These are phyloP conservation scores for Poeciliopsis infans DNA, from an alignment of 2,797 vertebrate genomes.

Conservation along the genomic window DNA sequence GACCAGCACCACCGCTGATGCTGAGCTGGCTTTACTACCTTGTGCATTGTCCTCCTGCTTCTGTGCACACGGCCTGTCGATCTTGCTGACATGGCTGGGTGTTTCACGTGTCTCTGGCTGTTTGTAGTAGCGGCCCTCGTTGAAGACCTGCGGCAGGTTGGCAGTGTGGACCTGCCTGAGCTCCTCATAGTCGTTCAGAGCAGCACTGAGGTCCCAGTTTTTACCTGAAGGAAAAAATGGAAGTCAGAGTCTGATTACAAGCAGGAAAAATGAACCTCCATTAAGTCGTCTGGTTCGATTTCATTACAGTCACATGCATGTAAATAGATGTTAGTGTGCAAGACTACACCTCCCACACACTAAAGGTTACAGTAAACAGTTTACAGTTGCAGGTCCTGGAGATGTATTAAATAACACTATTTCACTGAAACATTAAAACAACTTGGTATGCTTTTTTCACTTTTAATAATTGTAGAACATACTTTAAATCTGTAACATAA, in stretches of 20 bases:
- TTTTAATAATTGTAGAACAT: background rate
- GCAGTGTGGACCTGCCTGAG: conserved; percentile 97
- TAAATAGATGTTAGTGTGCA: background rate
- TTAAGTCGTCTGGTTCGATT: background rate
- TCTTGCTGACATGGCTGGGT: conserved; percentile 86
- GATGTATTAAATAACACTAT: background rate
- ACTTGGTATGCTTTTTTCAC: background rate
- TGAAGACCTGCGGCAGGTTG: conserved; percentile 96
- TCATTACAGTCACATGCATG: background rate
- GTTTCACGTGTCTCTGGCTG: conserved; percentile 85
- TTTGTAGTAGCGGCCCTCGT: conserved; percentile 91
- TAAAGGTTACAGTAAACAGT: conserved; percentile 42
- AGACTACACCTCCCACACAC: background rate
- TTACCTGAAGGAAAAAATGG: conserved; percentile 84
- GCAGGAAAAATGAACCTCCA: background rate
- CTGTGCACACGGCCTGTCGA: conserved; percentile 86
- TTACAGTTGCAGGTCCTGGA: background rate
- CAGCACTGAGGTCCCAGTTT: conserved; percentile 98
- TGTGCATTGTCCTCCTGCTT: conserved; percentile 94
- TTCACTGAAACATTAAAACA: background rate
- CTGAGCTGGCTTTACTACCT: conserved; percentile 76
- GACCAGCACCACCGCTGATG: background rate
- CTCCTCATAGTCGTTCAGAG: conserved; percentile 96
- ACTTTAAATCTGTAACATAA: background rate
- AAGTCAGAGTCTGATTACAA: background rate